Evolutionary conservation across 2,797 vertebrate species (phyloP).

Genomic region (Lindbergichthys nudifrons): DNA sequence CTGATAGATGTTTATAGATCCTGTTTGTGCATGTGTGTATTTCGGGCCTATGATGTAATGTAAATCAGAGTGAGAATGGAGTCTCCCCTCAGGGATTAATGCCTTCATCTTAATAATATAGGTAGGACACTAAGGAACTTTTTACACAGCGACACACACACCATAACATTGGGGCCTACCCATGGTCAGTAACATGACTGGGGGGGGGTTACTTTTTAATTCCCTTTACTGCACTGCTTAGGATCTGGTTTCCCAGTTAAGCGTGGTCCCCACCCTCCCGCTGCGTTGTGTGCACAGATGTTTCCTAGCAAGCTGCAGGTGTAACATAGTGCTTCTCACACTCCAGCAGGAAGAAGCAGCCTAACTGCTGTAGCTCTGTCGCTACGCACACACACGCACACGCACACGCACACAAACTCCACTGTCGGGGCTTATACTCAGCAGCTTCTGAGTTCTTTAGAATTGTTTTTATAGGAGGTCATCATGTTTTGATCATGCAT

Average conservation of each 20-base stretch:
- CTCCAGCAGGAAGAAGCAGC: slow-evolving; percentile 70
- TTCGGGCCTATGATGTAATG: too few relatives aligned
- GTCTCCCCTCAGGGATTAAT: too few relatives aligned
- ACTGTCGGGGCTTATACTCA: slow-evolving; percentile 19
- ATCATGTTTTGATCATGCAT: slow-evolving; percentile 30
- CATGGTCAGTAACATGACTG: slow-evolving; percentile 38
- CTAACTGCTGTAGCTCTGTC: slow-evolving; percentile 58
- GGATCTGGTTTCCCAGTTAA: slow-evolving; percentile 74
- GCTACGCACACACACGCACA: slow-evolving; percentile 6
- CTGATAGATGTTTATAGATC: too few relatives aligned
- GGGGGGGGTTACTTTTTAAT: slow-evolving; percentile 48
- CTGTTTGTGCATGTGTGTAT: too few relatives aligned
- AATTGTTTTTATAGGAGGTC: slow-evolving; percentile 33
- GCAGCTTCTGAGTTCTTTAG: slow-evolving; percentile 37
- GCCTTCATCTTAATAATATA: slow-evolving; percentile 40
- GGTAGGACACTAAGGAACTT: slow-evolving; percentile 39
- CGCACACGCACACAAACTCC: neutral
- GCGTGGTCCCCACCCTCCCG: slow-evolving; percentile 49
- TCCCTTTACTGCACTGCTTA: slow-evolving; percentile 35
- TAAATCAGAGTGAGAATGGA: too few relatives aligned
- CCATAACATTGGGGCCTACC: slow-evolving; percentile 22
- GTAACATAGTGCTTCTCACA: slow-evolving; percentile 60
- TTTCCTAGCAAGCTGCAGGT: slow-evolving; percentile 75
- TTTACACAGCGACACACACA: slow-evolving; percentile 29
- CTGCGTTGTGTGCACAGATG: slow-evolving; percentile 77